Conservation (phyloP, 2,888 invertebrate genomes). For the Zhengitettix transpicula region DNA sequence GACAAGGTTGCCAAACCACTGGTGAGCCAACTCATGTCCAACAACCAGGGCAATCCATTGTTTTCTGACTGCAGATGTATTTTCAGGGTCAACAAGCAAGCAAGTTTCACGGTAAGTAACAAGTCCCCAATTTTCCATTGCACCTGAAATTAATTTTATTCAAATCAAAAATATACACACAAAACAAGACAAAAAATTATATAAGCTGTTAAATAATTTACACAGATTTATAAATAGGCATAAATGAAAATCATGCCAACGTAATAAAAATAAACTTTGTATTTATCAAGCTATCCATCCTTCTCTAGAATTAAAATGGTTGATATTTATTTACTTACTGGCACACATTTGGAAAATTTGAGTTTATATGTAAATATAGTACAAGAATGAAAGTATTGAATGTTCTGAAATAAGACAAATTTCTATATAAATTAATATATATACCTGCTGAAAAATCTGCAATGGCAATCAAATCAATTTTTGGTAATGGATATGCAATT, state of each 20-base stretch:
- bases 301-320: too few relatives aligned
- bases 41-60: conserved; percentile 80
- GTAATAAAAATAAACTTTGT: too few relatives aligned
- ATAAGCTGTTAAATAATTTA: not conserved
- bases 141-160: conserved; percentile 31
- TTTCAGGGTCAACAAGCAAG: conserved; percentile 74
- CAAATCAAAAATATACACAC: not conserved
- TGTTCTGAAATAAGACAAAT: too few relatives aligned
- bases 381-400: too few relatives aligned
- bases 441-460: conserved; percentile 78
- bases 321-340: too few relatives aligned
- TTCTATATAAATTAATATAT: not conserved
- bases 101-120: conserved; percentile 62
- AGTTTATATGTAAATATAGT: too few relatives aligned
- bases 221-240: too few relatives aligned
- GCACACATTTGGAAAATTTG: too few relatives aligned
- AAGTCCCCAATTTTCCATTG: conserved; percentile 97
- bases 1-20: conserved; percentile 96
- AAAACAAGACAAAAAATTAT: not conserved
- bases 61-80: conserved; percentile 69
- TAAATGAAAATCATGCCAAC: too few relatives aligned
- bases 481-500: conserved; percentile 87
- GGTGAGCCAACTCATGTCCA: conserved; percentile 88
- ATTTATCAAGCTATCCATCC: too few relatives aligned
- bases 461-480: conserved; percentile 91